A percentile compares a stretch with the other conserved stretches of the same genome.
Evolutionary conservation across 2,888 invertebrate species (phyloP).

Genomic region (Clunio marinus): DNA sequence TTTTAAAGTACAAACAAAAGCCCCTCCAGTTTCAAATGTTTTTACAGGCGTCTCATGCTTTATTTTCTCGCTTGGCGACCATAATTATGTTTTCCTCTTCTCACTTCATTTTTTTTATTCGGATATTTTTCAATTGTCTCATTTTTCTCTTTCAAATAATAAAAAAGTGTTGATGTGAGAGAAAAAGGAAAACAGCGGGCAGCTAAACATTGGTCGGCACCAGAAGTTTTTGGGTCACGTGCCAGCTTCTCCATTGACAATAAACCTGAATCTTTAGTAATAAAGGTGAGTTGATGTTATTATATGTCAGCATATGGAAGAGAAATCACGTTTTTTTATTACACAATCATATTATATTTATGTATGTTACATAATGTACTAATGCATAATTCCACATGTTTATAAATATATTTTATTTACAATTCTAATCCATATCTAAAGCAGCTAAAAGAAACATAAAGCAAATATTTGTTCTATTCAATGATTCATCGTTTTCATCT

Average conservation of each 20-base stretch:
- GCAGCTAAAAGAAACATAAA: too few species aligned
- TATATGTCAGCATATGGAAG: background rate
- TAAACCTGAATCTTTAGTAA: slow-evolving; percentile 37
- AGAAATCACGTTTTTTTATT: background rate
- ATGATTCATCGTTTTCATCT: too few species aligned
- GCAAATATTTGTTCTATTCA: too few species aligned
- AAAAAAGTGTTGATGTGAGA: slow-evolving; percentile 70
- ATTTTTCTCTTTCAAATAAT: slow-evolving; percentile 43
- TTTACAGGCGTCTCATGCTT: slow-evolving; percentile 7
- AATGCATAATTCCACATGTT: too few species aligned
- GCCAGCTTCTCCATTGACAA: slow-evolving; percentile 58
- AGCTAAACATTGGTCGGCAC: slow-evolving; percentile 72
- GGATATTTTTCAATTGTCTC: background rate
- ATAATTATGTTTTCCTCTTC: slow-evolving; percentile 32
- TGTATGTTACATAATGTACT: too few species aligned
- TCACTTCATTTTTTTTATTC: slow-evolving; percentile 1
- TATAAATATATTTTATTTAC: too few species aligned
- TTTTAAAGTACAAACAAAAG: slow-evolving; percentile 22
- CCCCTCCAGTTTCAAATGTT: slow-evolving; percentile 3
- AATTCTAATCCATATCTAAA: too few species aligned
- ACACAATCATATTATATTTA: background rate
- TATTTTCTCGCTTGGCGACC: slow-evolving; percentile 1
- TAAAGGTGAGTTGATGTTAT: slow-evolving; percentile 34
- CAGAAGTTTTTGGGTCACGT: slow-evolving; percentile 71
- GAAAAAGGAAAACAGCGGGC: slow-evolving; percentile 62